A percentile compares a stretch with the other conserved stretches of the same genome.
These are phyloP conservation scores for Promerops cafer DNA, from an alignment of 2,113 vertebrate genomes.

Conservation along the genomic window DNA sequence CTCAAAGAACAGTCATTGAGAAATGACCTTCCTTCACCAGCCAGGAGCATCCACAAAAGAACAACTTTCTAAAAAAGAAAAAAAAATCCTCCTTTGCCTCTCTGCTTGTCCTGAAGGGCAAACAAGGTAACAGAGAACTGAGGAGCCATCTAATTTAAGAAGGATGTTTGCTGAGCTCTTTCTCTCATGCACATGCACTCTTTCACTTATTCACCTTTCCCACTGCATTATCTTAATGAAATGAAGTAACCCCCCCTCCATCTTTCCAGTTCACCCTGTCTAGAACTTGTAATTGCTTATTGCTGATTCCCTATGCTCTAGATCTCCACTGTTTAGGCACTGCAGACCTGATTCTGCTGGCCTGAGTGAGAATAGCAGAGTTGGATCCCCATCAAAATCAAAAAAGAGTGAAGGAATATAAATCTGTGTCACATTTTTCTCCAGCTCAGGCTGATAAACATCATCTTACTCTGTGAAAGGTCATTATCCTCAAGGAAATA, in stretches of 20 bases:
- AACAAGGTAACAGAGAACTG: slow-evolving; percentile 38
- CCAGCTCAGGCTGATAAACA: neutral
- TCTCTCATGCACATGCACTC: slow-evolving; percentile 60
- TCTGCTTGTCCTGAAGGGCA: slow-evolving; percentile 56
- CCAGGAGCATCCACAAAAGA: neutral
- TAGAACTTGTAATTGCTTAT: slow-evolving; percentile 9
- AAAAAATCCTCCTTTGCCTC: neutral
- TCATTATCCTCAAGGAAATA: neutral
- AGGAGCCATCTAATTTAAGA: slow-evolving; percentile 57
- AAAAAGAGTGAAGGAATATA: neutral
- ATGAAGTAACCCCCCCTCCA: neutral
- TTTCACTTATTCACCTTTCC: slow-evolving; percentile 58
- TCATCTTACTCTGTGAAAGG: neutral
- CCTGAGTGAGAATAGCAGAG: neutral
- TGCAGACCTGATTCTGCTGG: neutral
- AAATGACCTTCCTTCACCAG: neutral
- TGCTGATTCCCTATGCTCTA: neutral
- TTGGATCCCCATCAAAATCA: neutral
- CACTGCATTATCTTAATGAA: slow-evolving; percentile 62
- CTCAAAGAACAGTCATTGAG: neutral
- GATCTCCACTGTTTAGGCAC: neutral
- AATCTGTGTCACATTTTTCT: neutral
- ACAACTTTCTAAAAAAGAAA: neutral
- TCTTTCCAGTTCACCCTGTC: slow-evolving; percentile 9
- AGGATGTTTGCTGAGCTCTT: slow-evolving; percentile 65